phyloP scores from a whole-genome alignment of 2,797 vertebrate species.

The Rhinophrynus dorsalis region DNA sequence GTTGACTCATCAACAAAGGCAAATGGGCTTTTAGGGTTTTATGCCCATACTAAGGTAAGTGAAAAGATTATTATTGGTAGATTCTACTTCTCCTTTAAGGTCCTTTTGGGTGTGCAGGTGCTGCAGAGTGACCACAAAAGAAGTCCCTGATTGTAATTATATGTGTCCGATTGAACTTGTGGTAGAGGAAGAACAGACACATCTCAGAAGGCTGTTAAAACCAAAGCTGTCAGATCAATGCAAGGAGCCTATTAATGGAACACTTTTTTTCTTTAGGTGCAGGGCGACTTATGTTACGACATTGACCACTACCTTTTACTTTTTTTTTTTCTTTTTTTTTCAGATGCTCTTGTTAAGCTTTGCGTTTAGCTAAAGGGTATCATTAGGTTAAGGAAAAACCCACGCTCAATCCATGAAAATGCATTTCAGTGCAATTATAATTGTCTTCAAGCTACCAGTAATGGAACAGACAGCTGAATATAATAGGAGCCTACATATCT shows the following conservation, averaged over 20 bases:
- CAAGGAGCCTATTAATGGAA: constrained; percentile 8
- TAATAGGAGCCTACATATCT: constrained; percentile 26
- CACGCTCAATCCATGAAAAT: constrained; percentile 8
- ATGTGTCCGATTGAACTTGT: neutral
- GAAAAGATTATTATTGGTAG: too few relatives aligned
- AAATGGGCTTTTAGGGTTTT: too few relatives aligned
- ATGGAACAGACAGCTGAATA: constrained; percentile 11
- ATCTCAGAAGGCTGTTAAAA: neutral
- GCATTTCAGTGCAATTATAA: constrained; percentile 34
- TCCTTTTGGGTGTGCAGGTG: too few relatives aligned
- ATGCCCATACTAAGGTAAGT: too few relatives aligned
- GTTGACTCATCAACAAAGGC: too few relatives aligned
- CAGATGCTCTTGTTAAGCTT: constrained; percentile 22
- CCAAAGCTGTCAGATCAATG: constrained; percentile 11
- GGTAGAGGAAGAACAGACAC: neutral
- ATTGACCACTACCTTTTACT: too few relatives aligned
- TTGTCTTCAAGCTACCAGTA: neutral
- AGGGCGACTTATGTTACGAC: constrained; percentile 22
- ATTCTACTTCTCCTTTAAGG: too few relatives aligned
- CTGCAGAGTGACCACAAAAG: neutral
- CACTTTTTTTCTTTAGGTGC: constrained; percentile 15
- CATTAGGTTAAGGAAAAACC: constrained; percentile 28
- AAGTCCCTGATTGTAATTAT: neutral
- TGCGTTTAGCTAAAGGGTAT: constrained; percentile 10
- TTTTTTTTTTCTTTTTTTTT: constrained; percentile 14